A percentile compares a stretch with the other conserved stretches of the same genome.
Evolutionary conservation across 2,113 vertebrate species (phyloP).

Genomic region (Dicrurus megarhynchus): DNA sequence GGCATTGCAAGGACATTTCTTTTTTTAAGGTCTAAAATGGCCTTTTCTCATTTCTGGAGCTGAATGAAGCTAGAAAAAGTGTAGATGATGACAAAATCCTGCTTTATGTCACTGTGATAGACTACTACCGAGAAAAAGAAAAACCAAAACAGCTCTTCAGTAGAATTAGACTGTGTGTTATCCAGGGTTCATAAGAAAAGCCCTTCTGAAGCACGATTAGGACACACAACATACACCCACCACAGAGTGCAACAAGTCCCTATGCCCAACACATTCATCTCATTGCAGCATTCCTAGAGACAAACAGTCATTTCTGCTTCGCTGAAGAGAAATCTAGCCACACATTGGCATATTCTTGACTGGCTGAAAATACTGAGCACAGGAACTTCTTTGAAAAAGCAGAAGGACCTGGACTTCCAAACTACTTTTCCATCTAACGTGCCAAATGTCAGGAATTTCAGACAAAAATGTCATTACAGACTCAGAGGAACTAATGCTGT

Average conservation of each 20-base stretch:
- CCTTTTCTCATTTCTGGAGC: neutral
- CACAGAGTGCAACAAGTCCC: neutral
- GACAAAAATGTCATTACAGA: neutral
- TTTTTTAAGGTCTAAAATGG: neutral
- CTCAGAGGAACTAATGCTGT: neutral
- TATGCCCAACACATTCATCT: neutral
- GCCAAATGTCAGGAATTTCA: neutral
- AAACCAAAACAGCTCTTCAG: neutral
- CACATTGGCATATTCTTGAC: neutral
- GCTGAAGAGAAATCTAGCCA: neutral
- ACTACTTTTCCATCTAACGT: neutral
- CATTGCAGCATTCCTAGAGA: neutral
- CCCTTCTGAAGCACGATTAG: neutral
- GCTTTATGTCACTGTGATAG: neutral
- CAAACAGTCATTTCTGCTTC: neutral
- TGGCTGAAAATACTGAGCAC: neutral
- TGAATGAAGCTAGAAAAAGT: neutral
- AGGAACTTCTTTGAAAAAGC: neutral
- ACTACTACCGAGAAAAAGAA: neutral
- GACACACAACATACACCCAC: accelerated
- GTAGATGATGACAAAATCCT: neutral
- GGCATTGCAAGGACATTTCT: neutral
- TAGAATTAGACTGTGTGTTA: neutral
- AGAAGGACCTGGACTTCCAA: neutral
- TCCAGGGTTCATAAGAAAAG: neutral